Evolutionary conservation across 2,888 invertebrate genomes (phyloP).

Genomic region (Ctena decussata): DNA sequence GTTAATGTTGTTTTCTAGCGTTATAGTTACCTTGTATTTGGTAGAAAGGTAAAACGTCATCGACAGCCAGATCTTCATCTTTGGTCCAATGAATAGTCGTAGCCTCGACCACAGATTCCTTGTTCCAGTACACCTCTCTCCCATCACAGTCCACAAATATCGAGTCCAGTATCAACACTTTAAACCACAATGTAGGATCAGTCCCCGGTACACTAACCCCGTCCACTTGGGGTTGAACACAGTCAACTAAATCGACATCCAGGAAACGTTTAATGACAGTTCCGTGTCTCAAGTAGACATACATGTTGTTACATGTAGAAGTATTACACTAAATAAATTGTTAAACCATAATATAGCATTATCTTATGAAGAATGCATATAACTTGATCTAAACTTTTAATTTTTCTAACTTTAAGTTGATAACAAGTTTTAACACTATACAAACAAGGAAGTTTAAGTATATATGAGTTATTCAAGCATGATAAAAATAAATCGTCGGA

Average conservation of each 20-base stretch:
- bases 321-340: too few species aligned
- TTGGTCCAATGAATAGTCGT: background rate
- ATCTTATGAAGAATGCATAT: too few species aligned
- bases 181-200: conserved; percentile 81
- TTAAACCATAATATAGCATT: too few species aligned
- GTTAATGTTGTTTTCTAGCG: too few species aligned
- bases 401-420: too few species aligned
- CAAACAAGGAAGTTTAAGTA: too few species aligned
- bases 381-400: too few species aligned
- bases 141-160: conserved; percentile 77
- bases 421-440: too few species aligned
- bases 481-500: too few species aligned
- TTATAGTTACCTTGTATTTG: background rate
- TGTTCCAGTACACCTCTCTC: conserved; percentile 69
- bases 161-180: conserved; percentile 73
- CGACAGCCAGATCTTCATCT: background rate
- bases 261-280: conserved; percentile 32
- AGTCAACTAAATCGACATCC: conserved; percentile 60
- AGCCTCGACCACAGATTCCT: background rate
- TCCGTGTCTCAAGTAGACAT: conserved; percentile 58
- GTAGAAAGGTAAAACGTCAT: background rate
- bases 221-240: conserved; percentile 58
- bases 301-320: conserved; percentile 51
- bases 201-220: conserved; percentile 40
- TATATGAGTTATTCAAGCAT: too few species aligned